phyloP scores from a whole-genome alignment of 2,113 vertebrate species.

The Rynchops niger region DNA sequence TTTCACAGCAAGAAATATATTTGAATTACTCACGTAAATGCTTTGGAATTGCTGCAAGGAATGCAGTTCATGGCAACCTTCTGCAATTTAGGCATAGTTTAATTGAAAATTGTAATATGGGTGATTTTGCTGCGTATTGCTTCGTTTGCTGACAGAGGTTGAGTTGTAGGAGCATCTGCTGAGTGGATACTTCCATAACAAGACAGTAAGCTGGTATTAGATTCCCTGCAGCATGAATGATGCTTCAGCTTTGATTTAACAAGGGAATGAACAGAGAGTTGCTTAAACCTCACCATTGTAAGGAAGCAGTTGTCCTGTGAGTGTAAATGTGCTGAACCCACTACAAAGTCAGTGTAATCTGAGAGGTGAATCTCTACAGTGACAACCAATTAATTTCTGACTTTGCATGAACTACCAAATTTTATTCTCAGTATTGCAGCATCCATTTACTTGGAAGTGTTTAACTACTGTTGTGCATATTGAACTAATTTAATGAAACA shows the following conservation, averaged over 20 bases:
- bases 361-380: neutral
- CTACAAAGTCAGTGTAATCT: neutral
- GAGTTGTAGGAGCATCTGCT: neutral
- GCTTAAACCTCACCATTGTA: neutral
- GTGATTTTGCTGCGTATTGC: neutral
- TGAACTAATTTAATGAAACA: neutral
- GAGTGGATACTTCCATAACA: neutral
- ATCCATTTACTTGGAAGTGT: neutral
- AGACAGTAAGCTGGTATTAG: neutral
- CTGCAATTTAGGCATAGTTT: neutral
- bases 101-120: accelerated
- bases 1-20: neutral
- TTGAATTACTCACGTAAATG: neutral
- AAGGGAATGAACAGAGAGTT: neutral
- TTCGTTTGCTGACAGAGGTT: neutral
- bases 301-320: neutral
- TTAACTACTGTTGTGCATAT: neutral
- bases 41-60: neutral
- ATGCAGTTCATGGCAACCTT: neutral
- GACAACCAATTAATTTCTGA: neutral
- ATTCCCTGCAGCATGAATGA: neutral
- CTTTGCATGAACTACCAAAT: neutral
- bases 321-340: neutral
- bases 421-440: neutral
- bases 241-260: neutral